A percentile compares a stretch with the other conserved stretches of the same genome.
phyloP scores from a whole-genome alignment of 2,888 invertebrate genomes.

The Epicampocera succincta region DNA sequence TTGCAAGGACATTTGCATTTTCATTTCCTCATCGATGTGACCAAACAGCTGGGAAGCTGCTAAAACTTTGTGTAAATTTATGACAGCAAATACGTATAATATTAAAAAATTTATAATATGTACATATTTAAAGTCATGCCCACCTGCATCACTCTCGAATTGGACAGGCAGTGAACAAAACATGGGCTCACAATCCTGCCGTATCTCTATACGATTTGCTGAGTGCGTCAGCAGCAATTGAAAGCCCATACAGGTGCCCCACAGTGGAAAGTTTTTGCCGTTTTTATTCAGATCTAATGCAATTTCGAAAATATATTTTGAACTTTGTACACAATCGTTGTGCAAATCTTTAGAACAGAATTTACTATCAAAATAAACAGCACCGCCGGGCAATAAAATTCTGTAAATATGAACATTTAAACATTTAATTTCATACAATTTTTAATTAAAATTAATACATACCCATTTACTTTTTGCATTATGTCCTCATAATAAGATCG shows the following conservation, averaged over 20 bases:
- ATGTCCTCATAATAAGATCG: slow-evolving; percentile 84
- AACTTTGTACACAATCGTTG: slow-evolving; percentile 85
- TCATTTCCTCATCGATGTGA: slow-evolving; percentile 83
- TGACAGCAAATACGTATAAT: neutral
- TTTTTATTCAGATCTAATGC: slow-evolving; percentile 85
- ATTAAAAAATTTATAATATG: too few species aligned
- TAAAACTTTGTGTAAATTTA: slow-evolving; percentile 82
- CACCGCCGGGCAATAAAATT: slow-evolving; percentile 91
- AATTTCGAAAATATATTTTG: slow-evolving; percentile 86
- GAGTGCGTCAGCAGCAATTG: slow-evolving; percentile 88
- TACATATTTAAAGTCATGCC: neutral
- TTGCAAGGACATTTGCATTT: slow-evolving; percentile 83
- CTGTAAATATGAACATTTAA: slow-evolving; percentile 81
- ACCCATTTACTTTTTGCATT: slow-evolving; percentile 87
- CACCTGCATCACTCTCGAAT: slow-evolving; percentile 84
- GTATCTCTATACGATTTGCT: slow-evolving; percentile 82
- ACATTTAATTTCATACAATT: neutral
- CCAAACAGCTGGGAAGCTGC: slow-evolving; percentile 85
- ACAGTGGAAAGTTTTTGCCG: slow-evolving; percentile 90
- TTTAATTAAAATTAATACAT: slow-evolving; percentile 69
- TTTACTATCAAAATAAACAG: slow-evolving; percentile 82
- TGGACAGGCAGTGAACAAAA: slow-evolving; percentile 85
- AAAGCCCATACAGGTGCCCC: slow-evolving; percentile 94
- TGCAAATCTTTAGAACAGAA: slow-evolving; percentile 66
- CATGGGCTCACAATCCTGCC: slow-evolving; percentile 84